Evolutionary conservation across 2,797 vertebrate genomes (phyloP).

Genomic region (Pyrocephalus nanus): DNA sequence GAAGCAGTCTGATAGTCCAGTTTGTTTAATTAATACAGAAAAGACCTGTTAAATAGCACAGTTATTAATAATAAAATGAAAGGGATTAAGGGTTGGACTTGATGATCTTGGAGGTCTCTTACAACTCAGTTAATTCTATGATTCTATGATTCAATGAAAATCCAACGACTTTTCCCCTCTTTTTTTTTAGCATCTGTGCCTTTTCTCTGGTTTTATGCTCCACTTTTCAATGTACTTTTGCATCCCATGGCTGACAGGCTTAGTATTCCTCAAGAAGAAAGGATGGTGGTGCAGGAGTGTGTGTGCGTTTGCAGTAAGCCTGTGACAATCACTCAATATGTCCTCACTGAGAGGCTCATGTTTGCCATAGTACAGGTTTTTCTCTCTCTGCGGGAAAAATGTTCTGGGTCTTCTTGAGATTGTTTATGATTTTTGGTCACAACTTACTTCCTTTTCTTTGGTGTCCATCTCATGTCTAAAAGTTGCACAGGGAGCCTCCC

Average conservation of each 20-base stretch:
- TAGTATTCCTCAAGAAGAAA: background rate
- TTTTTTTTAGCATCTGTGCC: background rate
- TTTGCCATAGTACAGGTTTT: background rate
- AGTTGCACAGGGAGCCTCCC: background rate
- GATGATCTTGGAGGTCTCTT: too few species aligned
- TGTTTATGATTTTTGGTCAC: background rate
- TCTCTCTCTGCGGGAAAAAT: background rate
- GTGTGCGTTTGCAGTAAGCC: background rate
- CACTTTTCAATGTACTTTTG: background rate
- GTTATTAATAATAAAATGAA: background rate
- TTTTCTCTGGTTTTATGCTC: background rate
- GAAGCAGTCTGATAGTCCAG: background rate
- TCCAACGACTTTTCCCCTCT: background rate
- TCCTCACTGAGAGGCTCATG: background rate
- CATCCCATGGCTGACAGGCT: background rate
- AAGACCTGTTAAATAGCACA: background rate
- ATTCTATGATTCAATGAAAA: background rate
- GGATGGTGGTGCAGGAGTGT: background rate
- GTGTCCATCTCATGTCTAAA: background rate
- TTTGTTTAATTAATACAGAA: background rate
- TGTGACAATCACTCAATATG: accelerated
- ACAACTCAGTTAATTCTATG: too few species aligned
- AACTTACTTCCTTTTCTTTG: background rate
- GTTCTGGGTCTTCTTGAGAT: background rate
- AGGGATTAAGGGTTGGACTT: too few species aligned